A percentile compares a stretch with the other conserved stretches of the same genome.
phyloP scores from a whole-genome alignment of 2,888 invertebrate genomes.

The Acholoe squamosa region DNA sequence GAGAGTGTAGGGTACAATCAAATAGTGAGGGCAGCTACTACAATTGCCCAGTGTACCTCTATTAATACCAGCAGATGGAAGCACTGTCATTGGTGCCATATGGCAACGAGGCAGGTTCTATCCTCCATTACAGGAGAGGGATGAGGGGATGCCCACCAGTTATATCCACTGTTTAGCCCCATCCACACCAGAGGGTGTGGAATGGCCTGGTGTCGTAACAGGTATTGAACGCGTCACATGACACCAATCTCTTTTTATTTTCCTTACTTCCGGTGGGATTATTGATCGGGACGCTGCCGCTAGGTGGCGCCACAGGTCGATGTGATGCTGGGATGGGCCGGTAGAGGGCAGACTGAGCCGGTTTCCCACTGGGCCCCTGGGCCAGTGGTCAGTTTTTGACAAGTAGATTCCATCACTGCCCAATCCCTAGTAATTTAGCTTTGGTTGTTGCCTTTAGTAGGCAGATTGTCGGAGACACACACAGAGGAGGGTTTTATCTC shows the following conservation, averaged over 20 bases:
- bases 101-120: no score
- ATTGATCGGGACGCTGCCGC: conserved; percentile 9
- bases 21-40: no score
- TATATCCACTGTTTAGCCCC: background rate
- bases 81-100: no score
- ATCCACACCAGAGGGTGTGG: background rate
- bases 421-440: background rate
- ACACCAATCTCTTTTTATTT: background rate
- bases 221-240: conserved; percentile 41
- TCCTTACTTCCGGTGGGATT: background rate
- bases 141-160: background rate
- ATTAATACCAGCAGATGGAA: no score
- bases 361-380: background rate
- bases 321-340: background rate
- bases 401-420: background rate
- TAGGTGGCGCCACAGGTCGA: conserved; percentile 12
- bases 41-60: no score
- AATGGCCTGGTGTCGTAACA: background rate
- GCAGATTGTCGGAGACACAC: background rate
- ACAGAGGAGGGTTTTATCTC: background rate
- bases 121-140: background rate
- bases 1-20: no score
- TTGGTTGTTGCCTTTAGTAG: background rate
- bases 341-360: background rate
- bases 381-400: background rate